Percentiles rank a stretch among this genome's conserved stretches.
Evolutionary conservation across 2,888 invertebrate species (phyloP).

Genomic region (Aleiodes alternator): DNA sequence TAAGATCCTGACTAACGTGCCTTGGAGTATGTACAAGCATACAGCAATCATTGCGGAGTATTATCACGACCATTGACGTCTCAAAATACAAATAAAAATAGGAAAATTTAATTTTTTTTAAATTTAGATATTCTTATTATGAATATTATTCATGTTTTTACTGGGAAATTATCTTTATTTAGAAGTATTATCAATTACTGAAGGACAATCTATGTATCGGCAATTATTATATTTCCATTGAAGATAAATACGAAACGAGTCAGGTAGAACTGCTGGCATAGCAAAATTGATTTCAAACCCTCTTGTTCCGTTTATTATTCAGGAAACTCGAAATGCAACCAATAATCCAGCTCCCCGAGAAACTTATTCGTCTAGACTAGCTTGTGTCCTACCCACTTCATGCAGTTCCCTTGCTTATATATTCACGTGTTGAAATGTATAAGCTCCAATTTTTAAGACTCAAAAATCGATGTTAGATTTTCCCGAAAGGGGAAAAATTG

Average conservation of each 20-base stretch:
- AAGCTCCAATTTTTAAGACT: no score
- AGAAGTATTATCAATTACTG: no score
- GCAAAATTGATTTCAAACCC: background rate
- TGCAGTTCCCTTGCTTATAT: no score
- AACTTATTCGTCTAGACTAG: slow-evolving; percentile 40
- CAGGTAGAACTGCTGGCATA: background rate
- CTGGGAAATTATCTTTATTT: no score
- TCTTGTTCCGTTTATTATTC: background rate
- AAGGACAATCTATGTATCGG: no score
- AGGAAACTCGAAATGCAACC: slow-evolving; percentile 35
- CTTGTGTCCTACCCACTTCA: slow-evolving; percentile 15
- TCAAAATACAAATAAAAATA: slow-evolving; percentile 6
- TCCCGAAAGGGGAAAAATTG: no score
- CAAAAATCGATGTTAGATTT: no score
- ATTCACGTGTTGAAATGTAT: no score
- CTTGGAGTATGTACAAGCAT: slow-evolving; percentile 24
- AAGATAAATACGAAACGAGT: background rate
- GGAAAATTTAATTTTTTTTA: background rate
- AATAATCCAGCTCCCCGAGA: slow-evolving; percentile 41
- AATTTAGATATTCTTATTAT: no score
- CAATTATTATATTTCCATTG: background rate
- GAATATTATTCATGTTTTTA: no score
- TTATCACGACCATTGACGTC: slow-evolving; percentile 28
- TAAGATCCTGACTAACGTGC: slow-evolving; percentile 59
- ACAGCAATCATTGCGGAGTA: slow-evolving; percentile 34